phyloP scores from a whole-genome alignment of 2,797 vertebrate genomes.

The Smutsia gigantea region DNA sequence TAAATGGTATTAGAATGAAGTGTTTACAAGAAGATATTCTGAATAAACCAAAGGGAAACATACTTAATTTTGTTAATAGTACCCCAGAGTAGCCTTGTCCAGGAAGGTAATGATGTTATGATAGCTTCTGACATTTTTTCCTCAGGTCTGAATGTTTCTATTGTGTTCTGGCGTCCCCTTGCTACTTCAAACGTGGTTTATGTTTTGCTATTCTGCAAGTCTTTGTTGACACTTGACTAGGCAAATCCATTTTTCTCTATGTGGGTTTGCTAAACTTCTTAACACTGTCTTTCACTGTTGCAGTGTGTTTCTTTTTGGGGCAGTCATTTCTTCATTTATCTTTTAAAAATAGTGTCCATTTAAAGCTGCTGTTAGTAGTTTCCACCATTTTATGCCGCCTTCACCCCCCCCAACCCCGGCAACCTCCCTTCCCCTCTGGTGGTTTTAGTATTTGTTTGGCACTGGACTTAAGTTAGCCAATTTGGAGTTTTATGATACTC shows the following conservation, averaged over 20 bases:
- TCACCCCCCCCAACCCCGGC: background rate
- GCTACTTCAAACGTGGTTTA: background rate
- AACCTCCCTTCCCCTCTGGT: background rate
- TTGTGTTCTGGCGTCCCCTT: background rate
- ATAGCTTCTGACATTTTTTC: background rate
- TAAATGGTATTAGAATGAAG: constrained; percentile 15
- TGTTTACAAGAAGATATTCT: background rate
- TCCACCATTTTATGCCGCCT: background rate
- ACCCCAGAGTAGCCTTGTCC: background rate
- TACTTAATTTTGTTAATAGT: constrained; percentile 45
- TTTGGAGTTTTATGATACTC: background rate
- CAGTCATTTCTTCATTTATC: background rate
- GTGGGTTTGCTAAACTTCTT: background rate
- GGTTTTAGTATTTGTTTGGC: background rate
- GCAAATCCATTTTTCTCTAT: background rate
- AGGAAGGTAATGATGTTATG: background rate
- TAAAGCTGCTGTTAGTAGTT: background rate
- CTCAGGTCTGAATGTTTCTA: background rate
- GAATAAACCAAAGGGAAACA: background rate
- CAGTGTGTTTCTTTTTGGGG: background rate
- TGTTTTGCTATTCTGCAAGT: background rate
- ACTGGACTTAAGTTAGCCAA: background rate
- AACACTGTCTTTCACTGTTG: background rate
- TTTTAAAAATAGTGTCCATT: constrained; percentile 25
- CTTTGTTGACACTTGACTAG: background rate